Conservation (phyloP, 2,797 vertebrate species). For the Lepilemur ruficaudatus region DNA sequence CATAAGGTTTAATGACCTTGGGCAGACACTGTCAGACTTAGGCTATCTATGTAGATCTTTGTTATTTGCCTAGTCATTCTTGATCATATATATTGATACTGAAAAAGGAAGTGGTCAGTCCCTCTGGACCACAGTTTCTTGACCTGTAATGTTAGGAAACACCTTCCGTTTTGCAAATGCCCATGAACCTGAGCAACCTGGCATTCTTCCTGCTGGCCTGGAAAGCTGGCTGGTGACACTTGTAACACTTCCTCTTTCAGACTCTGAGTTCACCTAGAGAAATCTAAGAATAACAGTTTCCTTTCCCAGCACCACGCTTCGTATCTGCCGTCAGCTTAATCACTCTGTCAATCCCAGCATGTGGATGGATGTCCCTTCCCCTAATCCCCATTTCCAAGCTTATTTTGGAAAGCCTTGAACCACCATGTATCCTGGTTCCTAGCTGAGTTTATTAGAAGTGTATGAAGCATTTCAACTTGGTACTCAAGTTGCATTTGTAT, state of each 20-base stretch:
- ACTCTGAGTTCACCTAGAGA: neutral
- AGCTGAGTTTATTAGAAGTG: neutral
- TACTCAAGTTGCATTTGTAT: conserved; percentile 11
- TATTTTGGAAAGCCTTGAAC: neutral
- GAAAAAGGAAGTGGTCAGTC: neutral
- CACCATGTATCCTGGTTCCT: neutral
- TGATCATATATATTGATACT: neutral
- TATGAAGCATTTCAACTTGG: neutral
- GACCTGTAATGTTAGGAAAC: neutral
- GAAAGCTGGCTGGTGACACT: neutral
- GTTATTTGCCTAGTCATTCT: neutral
- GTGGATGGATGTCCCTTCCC: neutral
- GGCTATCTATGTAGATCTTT: neutral
- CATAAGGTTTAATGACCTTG: neutral
- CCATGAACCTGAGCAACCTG: neutral
- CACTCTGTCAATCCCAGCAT: neutral
- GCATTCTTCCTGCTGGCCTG: neutral
- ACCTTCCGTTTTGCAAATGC: neutral
- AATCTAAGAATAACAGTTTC: neutral
- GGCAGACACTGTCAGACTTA: neutral
- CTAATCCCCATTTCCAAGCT: neutral
- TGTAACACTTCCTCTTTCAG: neutral
- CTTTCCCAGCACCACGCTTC: neutral
- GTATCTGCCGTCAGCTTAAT: neutral
- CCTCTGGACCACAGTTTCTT: neutral